Evolutionary conservation across 2,888 invertebrate species (phyloP).

Genomic region (Pachymerium ferrugineum): DNA sequence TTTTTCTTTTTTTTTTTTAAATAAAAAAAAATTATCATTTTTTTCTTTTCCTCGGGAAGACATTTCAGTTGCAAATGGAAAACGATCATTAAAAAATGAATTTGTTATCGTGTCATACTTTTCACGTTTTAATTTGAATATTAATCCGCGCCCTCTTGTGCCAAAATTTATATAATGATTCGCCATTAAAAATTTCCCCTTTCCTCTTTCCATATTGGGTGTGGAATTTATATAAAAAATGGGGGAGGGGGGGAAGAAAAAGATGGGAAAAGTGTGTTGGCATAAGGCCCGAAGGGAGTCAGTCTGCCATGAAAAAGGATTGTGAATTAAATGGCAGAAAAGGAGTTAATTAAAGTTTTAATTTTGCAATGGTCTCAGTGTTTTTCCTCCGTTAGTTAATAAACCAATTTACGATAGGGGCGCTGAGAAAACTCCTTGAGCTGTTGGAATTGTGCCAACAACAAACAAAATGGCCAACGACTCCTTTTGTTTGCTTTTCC

Average conservation of each 20-base stretch:
- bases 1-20: too few relatives aligned
- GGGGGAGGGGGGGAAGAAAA: neutral
- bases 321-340: neutral
- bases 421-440: neutral
- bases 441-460: neutral
- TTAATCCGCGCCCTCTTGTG: neutral
- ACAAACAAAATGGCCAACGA: neutral
- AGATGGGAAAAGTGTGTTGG: too few relatives aligned
- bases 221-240: too few relatives aligned
- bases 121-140: constrained; percentile 11
- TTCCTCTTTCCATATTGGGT: neutral
- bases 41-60: neutral
- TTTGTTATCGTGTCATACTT: constrained; percentile 6
- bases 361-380: neutral
- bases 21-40: too few relatives aligned
- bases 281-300: neutral
- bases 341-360: constrained; percentile 12
- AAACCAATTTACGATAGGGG: neutral
- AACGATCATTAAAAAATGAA: neutral
- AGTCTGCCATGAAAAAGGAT: neutral
- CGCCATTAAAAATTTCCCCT: constrained; percentile 10
- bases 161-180: neutral
- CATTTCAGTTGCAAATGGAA: neutral
- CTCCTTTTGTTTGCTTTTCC: neutral
- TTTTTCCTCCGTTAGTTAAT: neutral